phyloP scores from a whole-genome alignment of 2,113 vertebrate species.

The Euleptes europaea region DNA sequence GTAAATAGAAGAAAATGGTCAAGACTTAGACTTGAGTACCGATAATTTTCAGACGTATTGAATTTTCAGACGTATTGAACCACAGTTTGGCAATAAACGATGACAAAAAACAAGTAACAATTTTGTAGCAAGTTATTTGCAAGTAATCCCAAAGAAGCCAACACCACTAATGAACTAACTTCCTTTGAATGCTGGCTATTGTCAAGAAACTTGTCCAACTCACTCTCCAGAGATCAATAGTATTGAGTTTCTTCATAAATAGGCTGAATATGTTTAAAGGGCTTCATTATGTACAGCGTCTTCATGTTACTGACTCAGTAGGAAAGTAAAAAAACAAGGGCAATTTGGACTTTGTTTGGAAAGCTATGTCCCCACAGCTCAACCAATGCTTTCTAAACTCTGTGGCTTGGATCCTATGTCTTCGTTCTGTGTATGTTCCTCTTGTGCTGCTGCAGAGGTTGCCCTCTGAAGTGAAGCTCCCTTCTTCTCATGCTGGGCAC shows the following conservation, averaged over 20 bases:
- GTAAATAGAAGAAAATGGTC: conserved; percentile 60
- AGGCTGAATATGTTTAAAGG: neutral
- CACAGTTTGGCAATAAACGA: neutral
- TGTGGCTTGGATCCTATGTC: no score
- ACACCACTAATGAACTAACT: neutral
- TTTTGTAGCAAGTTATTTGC: neutral
- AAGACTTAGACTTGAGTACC: conserved; percentile 31
- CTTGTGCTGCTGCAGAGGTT: no score
- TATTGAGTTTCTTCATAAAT: neutral
- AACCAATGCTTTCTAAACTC: no score
- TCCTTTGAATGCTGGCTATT: neutral
- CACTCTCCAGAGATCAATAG: neutral
- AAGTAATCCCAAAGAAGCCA: neutral
- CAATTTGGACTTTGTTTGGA: neutral
- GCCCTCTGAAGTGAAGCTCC: no score
- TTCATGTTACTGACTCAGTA: neutral
- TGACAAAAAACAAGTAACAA: neutral
- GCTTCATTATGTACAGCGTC: neutral
- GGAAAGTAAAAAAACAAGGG: neutral
- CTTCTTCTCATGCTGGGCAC: no score
- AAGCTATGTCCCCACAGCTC: no score
- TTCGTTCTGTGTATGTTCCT: no score
- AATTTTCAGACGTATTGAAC: neutral
- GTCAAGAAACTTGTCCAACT: neutral
- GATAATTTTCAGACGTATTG: neutral